Conservation (phyloP, 2,888 invertebrate species). For the Dasysyrphus albostriatus region DNA sequence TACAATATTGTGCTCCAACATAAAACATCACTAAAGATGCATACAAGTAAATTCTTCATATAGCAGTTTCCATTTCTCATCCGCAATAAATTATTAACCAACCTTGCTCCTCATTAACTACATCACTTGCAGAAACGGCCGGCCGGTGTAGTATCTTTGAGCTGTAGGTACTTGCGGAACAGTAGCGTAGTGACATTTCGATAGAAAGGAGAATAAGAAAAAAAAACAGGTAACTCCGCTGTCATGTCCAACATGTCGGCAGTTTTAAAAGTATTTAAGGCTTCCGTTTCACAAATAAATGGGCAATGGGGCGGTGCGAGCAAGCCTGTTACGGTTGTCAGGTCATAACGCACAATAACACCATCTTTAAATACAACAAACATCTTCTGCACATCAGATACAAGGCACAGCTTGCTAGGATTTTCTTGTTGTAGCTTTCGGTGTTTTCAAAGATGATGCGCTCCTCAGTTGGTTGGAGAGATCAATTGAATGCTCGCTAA, state of each 20-base stretch:
- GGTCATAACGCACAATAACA: slow-evolving; percentile 60
- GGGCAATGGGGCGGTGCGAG: slow-evolving; percentile 41
- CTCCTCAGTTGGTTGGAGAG: slow-evolving; percentile 14
- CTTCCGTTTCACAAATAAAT: slow-evolving; percentile 70
- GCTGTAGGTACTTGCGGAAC: neutral
- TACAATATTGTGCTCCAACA: neutral
- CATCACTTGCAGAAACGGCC: neutral
- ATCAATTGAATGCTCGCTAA: slow-evolving; percentile 30
- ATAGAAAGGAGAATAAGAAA: slow-evolving; percentile 20
- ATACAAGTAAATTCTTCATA: neutral
- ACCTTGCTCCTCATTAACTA: slow-evolving; percentile 71
- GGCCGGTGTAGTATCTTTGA: neutral
- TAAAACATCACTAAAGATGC: neutral
- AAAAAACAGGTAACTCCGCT: neutral
- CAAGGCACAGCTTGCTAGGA: slow-evolving; percentile 10
- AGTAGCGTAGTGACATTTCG: slow-evolving; percentile 51
- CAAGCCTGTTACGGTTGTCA: slow-evolving; percentile 5
- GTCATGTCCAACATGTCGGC: slow-evolving; percentile 36
- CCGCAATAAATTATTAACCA: slow-evolving; percentile 51
- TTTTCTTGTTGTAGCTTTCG: slow-evolving; percentile 37
- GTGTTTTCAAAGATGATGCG: slow-evolving; percentile 8
- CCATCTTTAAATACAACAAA: slow-evolving; percentile 15
- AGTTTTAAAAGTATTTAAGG: slow-evolving; percentile 60
- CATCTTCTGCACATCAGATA: neutral
- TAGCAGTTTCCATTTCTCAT: slow-evolving; percentile 33